Percentiles rank a stretch among this genome's conserved stretches.
Evolutionary conservation across 2,113 vertebrate genomes (phyloP).

Genomic region (Tupaia tana): DNA sequence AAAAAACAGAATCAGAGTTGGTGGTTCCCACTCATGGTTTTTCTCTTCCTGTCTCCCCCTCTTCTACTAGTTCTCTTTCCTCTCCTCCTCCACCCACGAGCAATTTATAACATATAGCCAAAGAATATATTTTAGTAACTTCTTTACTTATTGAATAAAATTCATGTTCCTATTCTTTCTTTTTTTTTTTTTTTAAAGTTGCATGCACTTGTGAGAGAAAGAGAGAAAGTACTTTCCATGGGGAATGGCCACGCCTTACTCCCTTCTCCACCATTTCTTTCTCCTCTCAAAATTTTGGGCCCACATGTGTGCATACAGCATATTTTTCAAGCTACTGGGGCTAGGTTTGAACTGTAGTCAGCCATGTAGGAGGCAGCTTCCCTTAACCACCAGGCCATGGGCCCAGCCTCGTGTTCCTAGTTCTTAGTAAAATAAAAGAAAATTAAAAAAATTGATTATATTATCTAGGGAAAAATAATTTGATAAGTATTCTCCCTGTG

Average conservation of each 20-base stretch:
- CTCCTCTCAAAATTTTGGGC: too few relatives aligned
- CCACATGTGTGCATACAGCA: too few relatives aligned
- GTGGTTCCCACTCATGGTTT: neutral
- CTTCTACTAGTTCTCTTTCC: neutral
- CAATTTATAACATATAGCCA: neutral
- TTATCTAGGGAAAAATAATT: conserved; percentile 27
- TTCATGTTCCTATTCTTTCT: neutral
- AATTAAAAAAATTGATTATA: conserved; percentile 16
- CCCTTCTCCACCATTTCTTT: too few relatives aligned
- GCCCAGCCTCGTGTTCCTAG: too few relatives aligned
- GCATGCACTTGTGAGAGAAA: too few relatives aligned
- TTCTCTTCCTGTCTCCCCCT: neutral
- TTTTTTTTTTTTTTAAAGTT: too few relatives aligned
- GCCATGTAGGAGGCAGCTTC: too few relatives aligned
- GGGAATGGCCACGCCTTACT: too few relatives aligned
- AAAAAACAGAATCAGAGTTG: conserved; percentile 33
- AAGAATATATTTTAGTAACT: conserved; percentile 15
- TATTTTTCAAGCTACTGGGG: too few relatives aligned
- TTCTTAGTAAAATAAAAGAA: neutral
- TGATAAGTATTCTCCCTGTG: neutral
- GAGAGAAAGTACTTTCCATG: too few relatives aligned
- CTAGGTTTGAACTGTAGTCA: too few relatives aligned
- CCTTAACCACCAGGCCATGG: too few relatives aligned
- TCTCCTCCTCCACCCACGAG: neutral
- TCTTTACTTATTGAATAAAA: conserved; percentile 18